These are phyloP conservation scores for Pocillopora meandrina DNA, from an alignment of 92 coral and sea anemone genomes.

Conservation along the genomic window DNA sequence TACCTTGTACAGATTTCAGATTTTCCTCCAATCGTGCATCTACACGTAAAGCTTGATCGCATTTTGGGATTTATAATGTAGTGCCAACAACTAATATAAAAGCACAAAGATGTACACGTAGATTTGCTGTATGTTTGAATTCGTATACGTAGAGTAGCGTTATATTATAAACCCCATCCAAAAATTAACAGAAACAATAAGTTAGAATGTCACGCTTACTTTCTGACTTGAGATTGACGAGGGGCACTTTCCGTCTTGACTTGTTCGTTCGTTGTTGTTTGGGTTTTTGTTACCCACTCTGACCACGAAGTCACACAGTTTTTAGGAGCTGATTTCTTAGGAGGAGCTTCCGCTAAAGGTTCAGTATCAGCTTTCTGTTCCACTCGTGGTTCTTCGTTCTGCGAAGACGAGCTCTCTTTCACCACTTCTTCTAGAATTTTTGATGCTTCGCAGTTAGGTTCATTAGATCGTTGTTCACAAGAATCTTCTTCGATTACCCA, in stretches of 20 bases:
- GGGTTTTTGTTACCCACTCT: conserved; percentile 25
- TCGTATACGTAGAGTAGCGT: no score
- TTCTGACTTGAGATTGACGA: conserved; percentile 16
- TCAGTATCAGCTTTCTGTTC: background rate
- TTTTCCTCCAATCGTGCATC: background rate
- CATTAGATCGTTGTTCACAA: conserved; percentile 14
- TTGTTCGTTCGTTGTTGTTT: background rate
- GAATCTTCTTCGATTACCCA: conserved; percentile 57
- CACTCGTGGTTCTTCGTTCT: background rate
- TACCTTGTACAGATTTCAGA: background rate
- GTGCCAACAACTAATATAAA: no score
- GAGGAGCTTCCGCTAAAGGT: background rate
- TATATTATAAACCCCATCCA: no score
- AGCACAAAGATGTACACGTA: no score
- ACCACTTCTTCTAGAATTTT: conserved; percentile 7
- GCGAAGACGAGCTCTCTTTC: background rate
- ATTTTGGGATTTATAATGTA: no score
- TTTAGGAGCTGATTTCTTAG: conserved; percentile 1
- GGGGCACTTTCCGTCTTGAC: background rate
- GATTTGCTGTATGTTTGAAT: no score
- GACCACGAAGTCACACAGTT: conserved; percentile 35
- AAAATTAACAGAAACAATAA: conserved; percentile 11
- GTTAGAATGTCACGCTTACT: background rate
- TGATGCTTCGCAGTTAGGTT: background rate
- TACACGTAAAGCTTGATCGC: no score